Base-by-base conservation (phyloP, 2,113 vertebrate genomes). In the Passerina amoena region DNA sequence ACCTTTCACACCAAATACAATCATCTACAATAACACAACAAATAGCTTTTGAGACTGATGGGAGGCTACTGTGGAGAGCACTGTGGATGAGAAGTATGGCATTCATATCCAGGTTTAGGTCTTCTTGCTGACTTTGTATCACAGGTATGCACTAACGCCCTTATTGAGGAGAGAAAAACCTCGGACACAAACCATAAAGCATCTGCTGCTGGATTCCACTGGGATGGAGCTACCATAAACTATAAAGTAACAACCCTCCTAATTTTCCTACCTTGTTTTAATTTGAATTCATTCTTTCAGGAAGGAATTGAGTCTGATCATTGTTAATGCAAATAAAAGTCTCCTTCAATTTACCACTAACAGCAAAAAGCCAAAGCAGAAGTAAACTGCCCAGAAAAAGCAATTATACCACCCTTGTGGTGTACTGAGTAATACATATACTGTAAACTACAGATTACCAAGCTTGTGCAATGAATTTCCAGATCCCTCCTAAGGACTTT, bases 311-410 rank as follows among this genome's bases (percentile, higher is more conserved):
- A 71, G 42, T 82, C 96, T 16, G 50, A 96, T 12, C 77, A 75
- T 16, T 45, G 65, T 15, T 70, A 63, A 5, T 16, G 42, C 5
- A 75, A 83, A 11, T 98, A 97, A 65, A 82, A 98, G 44, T 95
- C 86, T 8, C 72, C 98, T 30, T 37, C 9, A 98, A 84, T 94
- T 99, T 63, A 97, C 95, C 50, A 98, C 90, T 5, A 94, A 98
- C 35, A 97, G 98, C 11, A 86, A 97, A 96, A 97, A 96, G 98
- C 98, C 92, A 99, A 98, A 65, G 98, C 99, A 96, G 95, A 40
- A n/a, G 78, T 98, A 35, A 99, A 98, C 96, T 97, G 98, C 19
- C 98, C 98, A 3, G 25, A 84, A 99, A 98, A 91, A 99, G 97
- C 60, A 99, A 98, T 35, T 97, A 98, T 78, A 98, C 98, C 91